phyloP scores from a whole-genome alignment of 2,888 invertebrate genomes.

The Drosophila fungiperda region DNA sequence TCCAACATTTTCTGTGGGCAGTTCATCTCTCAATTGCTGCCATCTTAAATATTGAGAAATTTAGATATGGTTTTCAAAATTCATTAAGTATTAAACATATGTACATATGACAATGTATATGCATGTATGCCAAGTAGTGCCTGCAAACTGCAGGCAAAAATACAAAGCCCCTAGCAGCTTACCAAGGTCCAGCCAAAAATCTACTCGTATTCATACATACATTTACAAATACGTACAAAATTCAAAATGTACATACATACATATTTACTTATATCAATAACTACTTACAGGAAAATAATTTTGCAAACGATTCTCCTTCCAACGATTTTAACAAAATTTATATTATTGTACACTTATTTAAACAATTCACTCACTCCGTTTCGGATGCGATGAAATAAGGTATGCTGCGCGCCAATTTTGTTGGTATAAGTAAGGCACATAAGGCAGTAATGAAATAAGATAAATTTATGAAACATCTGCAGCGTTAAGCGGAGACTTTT shows the following conservation, averaged over 20 bases:
- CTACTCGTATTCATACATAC: slow-evolving; percentile 3
- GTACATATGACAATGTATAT: slow-evolving; percentile 1
- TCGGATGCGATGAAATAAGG: not conserved
- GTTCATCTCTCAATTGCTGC: slow-evolving; percentile 16
- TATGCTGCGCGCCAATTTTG: not conserved
- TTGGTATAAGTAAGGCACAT: not conserved
- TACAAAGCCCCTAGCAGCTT: slow-evolving; percentile 37
- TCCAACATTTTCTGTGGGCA: not conserved
- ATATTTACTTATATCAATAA: not conserved
- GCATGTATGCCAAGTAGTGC: slow-evolving; percentile 4
- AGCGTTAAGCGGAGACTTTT: not conserved
- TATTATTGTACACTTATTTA: not conserved
- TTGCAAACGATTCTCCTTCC: slow-evolving; percentile 26
- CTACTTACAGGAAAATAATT: slow-evolving; percentile 21
- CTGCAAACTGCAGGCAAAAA: not conserved
- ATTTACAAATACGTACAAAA: not conserved
- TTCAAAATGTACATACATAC: not conserved
- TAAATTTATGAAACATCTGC: not conserved
- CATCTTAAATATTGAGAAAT: slow-evolving; percentile 49
- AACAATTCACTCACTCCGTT: slow-evolving; percentile 1
- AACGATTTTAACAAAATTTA: slow-evolving; percentile 2
- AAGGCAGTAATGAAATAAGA: not conserved
- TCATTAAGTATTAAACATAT: slow-evolving; percentile 48
- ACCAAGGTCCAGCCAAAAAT: slow-evolving; percentile 47
- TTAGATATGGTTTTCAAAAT: slow-evolving; percentile 59